These are phyloP conservation scores for Platichthys stellatus DNA, from an alignment of 2,113 vertebrate genomes.

Conservation along the genomic window DNA sequence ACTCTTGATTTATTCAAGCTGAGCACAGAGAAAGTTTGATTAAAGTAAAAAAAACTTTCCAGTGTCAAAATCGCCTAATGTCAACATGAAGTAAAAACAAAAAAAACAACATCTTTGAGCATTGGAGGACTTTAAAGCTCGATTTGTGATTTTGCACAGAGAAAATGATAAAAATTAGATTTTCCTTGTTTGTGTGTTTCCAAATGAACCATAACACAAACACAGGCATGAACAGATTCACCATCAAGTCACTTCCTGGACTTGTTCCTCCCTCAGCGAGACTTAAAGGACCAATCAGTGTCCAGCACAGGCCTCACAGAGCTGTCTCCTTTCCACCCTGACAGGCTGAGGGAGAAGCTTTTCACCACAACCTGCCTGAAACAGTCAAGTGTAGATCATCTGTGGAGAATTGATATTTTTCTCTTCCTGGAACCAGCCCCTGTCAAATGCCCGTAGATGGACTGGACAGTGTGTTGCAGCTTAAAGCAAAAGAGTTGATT, in stretches of 20 bases:
- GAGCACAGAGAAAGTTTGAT: no score
- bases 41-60: no score
- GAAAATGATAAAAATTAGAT: no score
- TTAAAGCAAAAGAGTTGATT: constrained; percentile 43
- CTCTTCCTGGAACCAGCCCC: neutral
- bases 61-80: no score
- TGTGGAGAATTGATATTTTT: neutral
- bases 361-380: constrained; percentile 16
- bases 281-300: constrained; percentile 12
- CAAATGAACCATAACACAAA: neutral
- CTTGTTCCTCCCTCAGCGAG: neutral
- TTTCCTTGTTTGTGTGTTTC: constrained; percentile 13
- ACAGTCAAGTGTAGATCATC: constrained; percentile 13
- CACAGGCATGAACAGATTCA: neutral
- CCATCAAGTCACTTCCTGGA: neutral
- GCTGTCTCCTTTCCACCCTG: constrained; percentile 22
- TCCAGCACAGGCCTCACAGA: constrained; percentile 3
- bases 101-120: neutral
- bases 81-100: no score
- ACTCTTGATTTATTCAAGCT: no score
- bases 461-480: constrained; percentile 35
- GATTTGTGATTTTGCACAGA: no score
- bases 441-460: constrained; percentile 29
- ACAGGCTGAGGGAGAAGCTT: constrained; percentile 4
- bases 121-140: neutral